phyloP scores from a whole-genome alignment of 2,888 invertebrate species.

The Agrochola circellaris region DNA sequence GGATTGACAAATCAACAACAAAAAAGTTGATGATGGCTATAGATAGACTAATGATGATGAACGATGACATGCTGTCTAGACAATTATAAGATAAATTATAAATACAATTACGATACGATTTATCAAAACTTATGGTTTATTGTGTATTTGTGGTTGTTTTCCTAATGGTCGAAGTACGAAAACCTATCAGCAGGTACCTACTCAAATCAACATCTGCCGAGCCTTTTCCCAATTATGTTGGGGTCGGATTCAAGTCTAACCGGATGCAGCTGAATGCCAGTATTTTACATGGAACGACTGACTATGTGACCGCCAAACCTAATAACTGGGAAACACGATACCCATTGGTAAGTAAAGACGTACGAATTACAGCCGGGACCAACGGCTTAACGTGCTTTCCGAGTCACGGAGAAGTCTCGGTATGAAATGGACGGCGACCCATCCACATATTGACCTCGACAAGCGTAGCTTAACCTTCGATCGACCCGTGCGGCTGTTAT shows the following conservation, averaged over 20 bases:
- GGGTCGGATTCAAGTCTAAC: too few species aligned
- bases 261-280: too few species aligned
- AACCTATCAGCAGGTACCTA: not conserved
- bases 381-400: too few species aligned
- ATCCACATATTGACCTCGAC: not conserved
- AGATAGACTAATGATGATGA: not conserved
- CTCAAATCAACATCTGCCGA: too few species aligned
- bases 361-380: too few species aligned
- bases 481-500: not conserved
- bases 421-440: too few species aligned
- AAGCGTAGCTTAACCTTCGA: not conserved
- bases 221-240: too few species aligned
- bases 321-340: too few species aligned
- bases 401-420: too few species aligned
- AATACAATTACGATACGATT: not conserved
- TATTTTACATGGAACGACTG: too few species aligned
- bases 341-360: too few species aligned
- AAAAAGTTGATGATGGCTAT: not conserved
- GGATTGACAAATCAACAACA: not conserved
- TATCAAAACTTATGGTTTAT: not conserved
- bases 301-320: too few species aligned
- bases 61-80: not conserved
- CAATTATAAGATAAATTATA: not conserved
- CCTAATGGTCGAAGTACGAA: slow-evolving; percentile 11
- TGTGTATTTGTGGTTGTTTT: slow-evolving; percentile 1